Conservation (phyloP, 2,113 vertebrate genomes). For the Ascaphus truei region DNA sequence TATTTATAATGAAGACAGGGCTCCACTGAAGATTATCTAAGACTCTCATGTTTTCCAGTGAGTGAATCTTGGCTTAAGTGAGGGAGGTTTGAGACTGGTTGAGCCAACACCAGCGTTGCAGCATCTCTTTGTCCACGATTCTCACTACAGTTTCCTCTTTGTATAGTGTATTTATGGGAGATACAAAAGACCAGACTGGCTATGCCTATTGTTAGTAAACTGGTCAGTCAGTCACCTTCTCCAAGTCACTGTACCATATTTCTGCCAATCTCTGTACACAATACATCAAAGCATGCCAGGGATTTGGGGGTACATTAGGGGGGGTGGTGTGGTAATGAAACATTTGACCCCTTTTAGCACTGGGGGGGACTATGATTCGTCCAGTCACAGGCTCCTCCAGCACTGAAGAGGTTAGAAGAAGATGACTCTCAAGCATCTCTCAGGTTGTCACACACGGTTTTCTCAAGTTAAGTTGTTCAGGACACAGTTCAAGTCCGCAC, state of each 20-base stretch:
- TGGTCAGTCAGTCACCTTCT: not conserved
- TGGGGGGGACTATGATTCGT: slow-evolving; percentile 1
- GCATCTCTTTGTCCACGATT: too few relatives aligned
- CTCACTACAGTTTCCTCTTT: slow-evolving; percentile 5
- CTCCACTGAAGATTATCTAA: too few relatives aligned
- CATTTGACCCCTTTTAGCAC: not conserved
- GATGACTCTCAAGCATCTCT: not conserved
- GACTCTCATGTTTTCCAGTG: too few relatives aligned
- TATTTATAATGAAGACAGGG: too few relatives aligned
- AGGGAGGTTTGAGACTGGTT: too few relatives aligned
- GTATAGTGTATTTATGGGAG: not conserved
- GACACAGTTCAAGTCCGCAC: slow-evolving; percentile 83
- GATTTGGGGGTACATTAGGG: slow-evolving; percentile 51
- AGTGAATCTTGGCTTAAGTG: too few relatives aligned
- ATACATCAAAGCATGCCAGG: slow-evolving; percentile 91
- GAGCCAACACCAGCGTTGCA: too few relatives aligned
- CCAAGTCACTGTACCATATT: not conserved
- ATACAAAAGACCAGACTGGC: not conserved
- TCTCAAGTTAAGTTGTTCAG: slow-evolving; percentile 94
- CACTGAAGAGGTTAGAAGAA: slow-evolving; percentile 12
- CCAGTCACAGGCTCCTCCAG: not conserved
- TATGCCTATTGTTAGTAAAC: not conserved
- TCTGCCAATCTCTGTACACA: slow-evolving; percentile 73
- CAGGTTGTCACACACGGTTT: not conserved
- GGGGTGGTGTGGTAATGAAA: slow-evolving; percentile 39